phyloP scores from a whole-genome alignment of 2,888 invertebrate species.

The Dione juno region DNA sequence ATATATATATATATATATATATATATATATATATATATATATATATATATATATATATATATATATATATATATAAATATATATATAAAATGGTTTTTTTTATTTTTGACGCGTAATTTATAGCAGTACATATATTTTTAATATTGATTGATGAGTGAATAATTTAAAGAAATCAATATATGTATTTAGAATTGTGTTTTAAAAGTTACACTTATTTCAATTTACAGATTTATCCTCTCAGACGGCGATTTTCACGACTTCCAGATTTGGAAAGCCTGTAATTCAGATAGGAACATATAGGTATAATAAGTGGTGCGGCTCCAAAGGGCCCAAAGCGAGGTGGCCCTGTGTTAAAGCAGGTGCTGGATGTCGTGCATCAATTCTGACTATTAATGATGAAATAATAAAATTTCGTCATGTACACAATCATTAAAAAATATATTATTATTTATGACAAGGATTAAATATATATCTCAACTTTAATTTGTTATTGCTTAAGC shows the following conservation, averaged over 20 bases:
- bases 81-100: too few relatives aligned
- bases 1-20: too few relatives aligned
- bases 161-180: background rate
- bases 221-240: constrained; percentile 11
- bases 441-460: background rate
- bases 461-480: background rate
- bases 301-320: constrained; percentile 51
- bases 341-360: constrained; percentile 56
- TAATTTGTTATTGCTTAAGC: background rate
- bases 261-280: constrained; percentile 58
- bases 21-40: too few relatives aligned
- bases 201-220: background rate
- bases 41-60: too few relatives aligned
- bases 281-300: constrained; percentile 53
- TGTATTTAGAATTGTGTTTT: background rate
- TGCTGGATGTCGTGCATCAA: constrained; percentile 54
- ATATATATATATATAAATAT: too few relatives aligned
- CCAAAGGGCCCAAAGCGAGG: constrained; percentile 50
- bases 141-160: too few relatives aligned
- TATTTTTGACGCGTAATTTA: background rate
- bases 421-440: constrained; percentile 53
- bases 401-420: constrained; percentile 50
- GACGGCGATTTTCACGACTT: constrained; percentile 48
- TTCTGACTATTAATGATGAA: constrained; percentile 52
- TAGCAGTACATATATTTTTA: too few relatives aligned